These are phyloP conservation scores for Melanostoma mellinum DNA, from an alignment of 2,888 invertebrate genomes.

Conservation along the genomic window DNA sequence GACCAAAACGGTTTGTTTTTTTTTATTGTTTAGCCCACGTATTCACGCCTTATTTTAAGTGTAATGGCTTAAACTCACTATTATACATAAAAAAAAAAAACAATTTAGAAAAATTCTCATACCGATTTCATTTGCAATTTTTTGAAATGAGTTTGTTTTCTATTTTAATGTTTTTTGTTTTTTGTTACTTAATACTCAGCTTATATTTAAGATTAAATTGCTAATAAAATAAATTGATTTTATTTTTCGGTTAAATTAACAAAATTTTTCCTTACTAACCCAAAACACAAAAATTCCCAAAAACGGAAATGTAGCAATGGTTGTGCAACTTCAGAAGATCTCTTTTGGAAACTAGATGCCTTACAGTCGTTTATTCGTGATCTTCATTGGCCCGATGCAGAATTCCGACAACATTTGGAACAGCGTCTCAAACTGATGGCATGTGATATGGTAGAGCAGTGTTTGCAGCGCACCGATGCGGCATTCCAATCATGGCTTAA, in stretches of 20 bases:
- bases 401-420: slow-evolving; percentile 97
- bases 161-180: no score
- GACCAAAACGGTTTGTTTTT: no score
- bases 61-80: no score
- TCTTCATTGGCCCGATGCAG: slow-evolving; percentile 99
- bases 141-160: no score
- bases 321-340: slow-evolving; percentile 98
- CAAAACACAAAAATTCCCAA: slow-evolving; percentile 10
- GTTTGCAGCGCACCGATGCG: slow-evolving; percentile 93
- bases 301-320: slow-evolving; percentile 88
- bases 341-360: slow-evolving; percentile 99
- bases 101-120: no score
- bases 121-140: no score
- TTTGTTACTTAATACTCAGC: no score
- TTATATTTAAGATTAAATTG: no score
- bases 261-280: neutral
- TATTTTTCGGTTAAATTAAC: neutral
- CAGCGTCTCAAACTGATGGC: slow-evolving; percentile 98
- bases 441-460: slow-evolving; percentile 99
- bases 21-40: no score
- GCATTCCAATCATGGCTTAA: slow-evolving; percentile 96
- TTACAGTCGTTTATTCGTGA: slow-evolving; percentile 98
- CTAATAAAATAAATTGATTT: neutral
- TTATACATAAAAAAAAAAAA: no score
- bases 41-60: no score